These are phyloP conservation scores for Rhadina sibilatrix DNA, from an alignment of 2,113 vertebrate genomes.

Conservation along the genomic window DNA sequence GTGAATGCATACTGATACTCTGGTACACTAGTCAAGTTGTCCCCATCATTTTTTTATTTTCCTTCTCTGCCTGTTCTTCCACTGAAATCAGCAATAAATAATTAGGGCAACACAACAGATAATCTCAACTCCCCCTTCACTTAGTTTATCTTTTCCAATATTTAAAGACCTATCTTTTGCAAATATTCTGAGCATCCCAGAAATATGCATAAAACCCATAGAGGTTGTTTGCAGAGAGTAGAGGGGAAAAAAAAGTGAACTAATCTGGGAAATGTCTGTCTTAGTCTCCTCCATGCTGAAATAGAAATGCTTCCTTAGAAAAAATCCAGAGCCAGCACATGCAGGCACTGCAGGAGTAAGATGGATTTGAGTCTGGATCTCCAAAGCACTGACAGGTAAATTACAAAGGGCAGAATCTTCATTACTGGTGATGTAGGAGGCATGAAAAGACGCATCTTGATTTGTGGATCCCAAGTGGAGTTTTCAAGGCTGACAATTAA, in stretches of 20 bases:
- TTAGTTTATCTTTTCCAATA: background rate
- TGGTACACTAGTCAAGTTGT: background rate
- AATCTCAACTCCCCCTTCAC: background rate
- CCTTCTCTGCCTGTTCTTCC: background rate
- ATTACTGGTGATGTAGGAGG: conserved; percentile 35
- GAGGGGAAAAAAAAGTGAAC: background rate
- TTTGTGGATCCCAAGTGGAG: conserved; percentile 35
- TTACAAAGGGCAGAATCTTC: conserved; percentile 28
- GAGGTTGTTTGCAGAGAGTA: background rate
- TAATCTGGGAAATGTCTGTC: background rate
- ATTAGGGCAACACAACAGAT: background rate
- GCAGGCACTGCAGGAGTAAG: background rate
- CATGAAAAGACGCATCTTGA: background rate
- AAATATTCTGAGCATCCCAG: background rate
- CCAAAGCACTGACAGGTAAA: background rate
- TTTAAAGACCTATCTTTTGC: background rate
- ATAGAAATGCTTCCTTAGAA: background rate
- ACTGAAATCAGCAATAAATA: background rate
- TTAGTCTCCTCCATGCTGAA: background rate
- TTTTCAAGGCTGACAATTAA: conserved; percentile 54
- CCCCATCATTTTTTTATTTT: background rate
- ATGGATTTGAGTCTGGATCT: conserved; percentile 15
- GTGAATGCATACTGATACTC: background rate
- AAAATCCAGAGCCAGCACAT: background rate
- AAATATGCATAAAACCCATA: background rate